Percentiles rank a stretch among this genome's conserved stretches.
These are phyloP conservation scores for Setophaga kirtlandii DNA, from an alignment of 2,113 vertebrate species.

Conservation along the genomic window DNA sequence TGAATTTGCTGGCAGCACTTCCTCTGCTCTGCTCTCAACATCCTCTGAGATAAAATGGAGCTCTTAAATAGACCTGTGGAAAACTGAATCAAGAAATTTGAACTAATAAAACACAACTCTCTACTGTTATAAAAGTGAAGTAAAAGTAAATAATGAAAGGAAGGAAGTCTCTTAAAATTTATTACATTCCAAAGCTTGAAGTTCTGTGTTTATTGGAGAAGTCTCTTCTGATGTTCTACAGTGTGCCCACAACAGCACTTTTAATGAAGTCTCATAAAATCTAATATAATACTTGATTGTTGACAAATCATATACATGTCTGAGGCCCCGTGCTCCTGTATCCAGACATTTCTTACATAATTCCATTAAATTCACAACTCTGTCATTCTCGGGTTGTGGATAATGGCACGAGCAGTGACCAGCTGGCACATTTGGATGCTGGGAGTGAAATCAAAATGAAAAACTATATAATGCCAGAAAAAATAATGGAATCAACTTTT, in stretches of 20 bases:
- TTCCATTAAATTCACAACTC: constrained; percentile 38
- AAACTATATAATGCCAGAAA: constrained; percentile 55
- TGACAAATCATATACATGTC: constrained; percentile 79
- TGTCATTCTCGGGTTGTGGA: constrained; percentile 9
- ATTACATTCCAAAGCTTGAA: constrained; percentile 89
- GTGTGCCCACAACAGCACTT: constrained; percentile 81
- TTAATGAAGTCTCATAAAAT: constrained; percentile 91
- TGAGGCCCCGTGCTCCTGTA: constrained; percentile 23
- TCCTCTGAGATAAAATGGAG: constrained; percentile 80
- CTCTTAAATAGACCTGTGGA: constrained; percentile 81
- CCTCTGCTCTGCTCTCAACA: constrained; percentile 77
- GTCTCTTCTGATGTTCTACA: constrained; percentile 90
- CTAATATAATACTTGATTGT: constrained; percentile 85
- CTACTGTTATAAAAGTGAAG: constrained; percentile 82
- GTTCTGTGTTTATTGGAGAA: constrained; percentile 81
- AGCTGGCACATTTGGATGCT: constrained; percentile 48
- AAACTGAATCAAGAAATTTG: constrained; percentile 83
- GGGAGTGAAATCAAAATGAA: constrained; percentile 50
- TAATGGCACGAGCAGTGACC: constrained; percentile 40
- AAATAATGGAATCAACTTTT: constrained; percentile 33
- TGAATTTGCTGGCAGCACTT: constrained; percentile 82
- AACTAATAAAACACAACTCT: constrained; percentile 85
- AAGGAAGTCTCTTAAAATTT: constrained; percentile 93
- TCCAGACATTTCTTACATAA: constrained; percentile 49
- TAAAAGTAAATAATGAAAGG: constrained; percentile 89